Evolutionary conservation across 2,888 invertebrate species (phyloP), one percentile per base, ranked within the genome.

Genomic region (Gasteruption jaculator): DNA sequence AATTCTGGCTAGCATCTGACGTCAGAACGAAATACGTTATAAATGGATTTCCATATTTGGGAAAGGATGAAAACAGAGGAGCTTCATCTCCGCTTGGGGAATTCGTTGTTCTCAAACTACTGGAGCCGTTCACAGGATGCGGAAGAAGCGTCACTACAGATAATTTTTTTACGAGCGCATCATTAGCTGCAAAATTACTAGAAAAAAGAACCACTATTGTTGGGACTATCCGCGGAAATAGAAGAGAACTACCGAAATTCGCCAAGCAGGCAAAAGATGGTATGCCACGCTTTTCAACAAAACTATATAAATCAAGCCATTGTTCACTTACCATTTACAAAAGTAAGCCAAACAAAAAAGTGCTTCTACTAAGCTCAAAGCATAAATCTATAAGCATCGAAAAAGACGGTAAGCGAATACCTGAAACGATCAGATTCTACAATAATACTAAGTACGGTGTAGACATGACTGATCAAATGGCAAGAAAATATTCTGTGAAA

Each of bases 401-500:
- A 43, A 47, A 36, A 41, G 43, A 26, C 43, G 25, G 31, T 15
- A 56, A 49, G 38, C 50, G 2, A 43, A 31, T 51, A 41, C 53
- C 54, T 35, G 51, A 52, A 40, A 50, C 52, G 6, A 44, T 49
- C 25, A 30, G 24, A 46, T 50, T 42, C 36, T 53, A 51, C 36
- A 56, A 49, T 41, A 43, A 34, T 19, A 53, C 47, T 27, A 50
- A 48, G 19, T 51, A 43, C 44, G 45, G 51, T 10, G 47, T 51
- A 5, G 50, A 49, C 43, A 14, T 54, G 11, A 49, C 46, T 3
- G 54, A 56, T 45, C 54, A 58, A 53, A 58, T 58, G 53, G 52
- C 53, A n/a, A 38, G 53, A 37, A 57, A 56, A 49, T 57, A 52
- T 48, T 52, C 40, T 16, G 48, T 49, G 16, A 57, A 57, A 51